phyloP scores from a whole-genome alignment of 2,797 vertebrate species.

The Sebastes goodei region DNA sequence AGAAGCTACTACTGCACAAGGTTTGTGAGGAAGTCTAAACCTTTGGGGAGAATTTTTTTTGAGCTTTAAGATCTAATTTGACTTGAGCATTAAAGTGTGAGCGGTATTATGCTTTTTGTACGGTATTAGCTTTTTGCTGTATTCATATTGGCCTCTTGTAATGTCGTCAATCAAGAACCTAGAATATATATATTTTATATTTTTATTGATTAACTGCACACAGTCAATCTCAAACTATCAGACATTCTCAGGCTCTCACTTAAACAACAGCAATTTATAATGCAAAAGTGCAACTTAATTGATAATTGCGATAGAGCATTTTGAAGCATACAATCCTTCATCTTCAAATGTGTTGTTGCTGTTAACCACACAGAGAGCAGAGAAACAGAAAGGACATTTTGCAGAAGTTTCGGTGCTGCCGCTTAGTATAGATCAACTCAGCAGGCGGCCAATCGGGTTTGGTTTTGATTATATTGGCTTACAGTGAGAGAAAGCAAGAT shows the following conservation, averaged over 20 bases:
- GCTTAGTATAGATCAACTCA: constrained; percentile 16
- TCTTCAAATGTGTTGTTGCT: background rate
- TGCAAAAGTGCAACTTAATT: background rate
- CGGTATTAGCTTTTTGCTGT: background rate
- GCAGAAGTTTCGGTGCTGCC: background rate
- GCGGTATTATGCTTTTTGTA: background rate
- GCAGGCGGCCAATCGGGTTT: background rate
- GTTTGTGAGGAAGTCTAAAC: background rate
- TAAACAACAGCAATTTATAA: background rate
- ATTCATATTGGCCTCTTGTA: background rate
- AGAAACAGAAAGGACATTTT: background rate
- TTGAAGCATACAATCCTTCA: background rate
- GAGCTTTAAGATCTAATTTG: background rate
- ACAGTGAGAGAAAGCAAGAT: background rate
- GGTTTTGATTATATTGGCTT: background rate
- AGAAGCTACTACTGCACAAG: background rate
- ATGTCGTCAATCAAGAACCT: background rate
- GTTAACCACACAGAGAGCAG: background rate
- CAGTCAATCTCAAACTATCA: background rate
- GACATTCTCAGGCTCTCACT: background rate
- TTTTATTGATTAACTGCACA: background rate
- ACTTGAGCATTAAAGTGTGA: background rate
- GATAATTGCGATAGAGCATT: background rate
- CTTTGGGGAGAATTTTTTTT: background rate
- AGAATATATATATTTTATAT: no score